Conservation (phyloP, 2,888 invertebrate species). For the Epinotia ramella region DNA sequence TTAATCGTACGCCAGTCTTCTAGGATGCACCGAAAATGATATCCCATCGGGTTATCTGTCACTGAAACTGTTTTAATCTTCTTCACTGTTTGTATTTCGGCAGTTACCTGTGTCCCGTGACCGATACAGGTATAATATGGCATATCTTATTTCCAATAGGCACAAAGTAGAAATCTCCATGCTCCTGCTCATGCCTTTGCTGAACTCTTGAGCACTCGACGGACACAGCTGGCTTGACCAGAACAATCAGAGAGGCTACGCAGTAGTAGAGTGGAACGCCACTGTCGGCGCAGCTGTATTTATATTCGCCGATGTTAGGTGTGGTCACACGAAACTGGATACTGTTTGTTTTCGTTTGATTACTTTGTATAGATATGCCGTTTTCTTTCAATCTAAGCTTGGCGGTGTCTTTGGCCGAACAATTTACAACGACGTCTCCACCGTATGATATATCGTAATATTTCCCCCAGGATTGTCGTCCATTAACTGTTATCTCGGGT, state of each 20-base stretch:
- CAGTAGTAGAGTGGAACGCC: too few species aligned
- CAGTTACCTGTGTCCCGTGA: too few species aligned
- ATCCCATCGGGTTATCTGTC: neutral
- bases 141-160: neutral
- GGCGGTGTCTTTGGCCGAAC: neutral
- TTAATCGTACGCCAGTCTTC: neutral
- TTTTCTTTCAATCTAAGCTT: neutral
- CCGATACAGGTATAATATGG: neutral
- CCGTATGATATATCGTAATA: neutral
- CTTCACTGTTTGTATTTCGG: too few species aligned
- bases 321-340: neutral
- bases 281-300: neutral
- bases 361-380: neutral
- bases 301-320: neutral
- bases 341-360: neutral
- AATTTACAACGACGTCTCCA: neutral
- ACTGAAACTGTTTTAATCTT: too few species aligned
- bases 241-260: neutral
- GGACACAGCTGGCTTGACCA: neutral
- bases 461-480: accelerated
- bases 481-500: neutral
- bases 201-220: neutral
- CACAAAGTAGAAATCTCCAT: neutral
- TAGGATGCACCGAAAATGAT: neutral
- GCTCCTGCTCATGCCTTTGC: neutral